Conservation (phyloP, 2,797 vertebrate genomes). For the Pangasius mekongensis region DNA sequence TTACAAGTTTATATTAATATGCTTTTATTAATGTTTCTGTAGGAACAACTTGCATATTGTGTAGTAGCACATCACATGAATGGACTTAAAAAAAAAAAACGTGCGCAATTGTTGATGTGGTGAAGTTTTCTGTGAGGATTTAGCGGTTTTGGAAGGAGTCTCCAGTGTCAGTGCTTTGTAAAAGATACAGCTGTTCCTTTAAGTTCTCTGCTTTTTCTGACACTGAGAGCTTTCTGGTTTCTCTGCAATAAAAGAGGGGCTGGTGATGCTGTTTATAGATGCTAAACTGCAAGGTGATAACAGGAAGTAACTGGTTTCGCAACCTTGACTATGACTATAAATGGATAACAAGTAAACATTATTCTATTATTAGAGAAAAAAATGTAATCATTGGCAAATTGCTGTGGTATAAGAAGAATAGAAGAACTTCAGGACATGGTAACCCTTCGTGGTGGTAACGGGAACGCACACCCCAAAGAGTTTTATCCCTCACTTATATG, state of each 20-base stretch:
- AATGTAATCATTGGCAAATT: not conserved
- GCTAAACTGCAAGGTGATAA: not conserved
- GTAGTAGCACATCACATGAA: not conserved
- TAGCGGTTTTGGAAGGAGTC: not conserved
- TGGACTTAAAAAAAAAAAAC: not conserved
- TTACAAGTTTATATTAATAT: not conserved
- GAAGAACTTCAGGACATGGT: not conserved
- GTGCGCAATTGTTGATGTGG: not conserved
- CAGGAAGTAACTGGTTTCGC: not conserved
- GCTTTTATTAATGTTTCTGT: not conserved
- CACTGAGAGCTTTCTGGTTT: not conserved
- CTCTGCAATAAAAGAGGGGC: not conserved
- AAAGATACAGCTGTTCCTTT: not conserved
- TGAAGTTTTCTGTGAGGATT: not conserved
- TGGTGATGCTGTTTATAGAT: not conserved
- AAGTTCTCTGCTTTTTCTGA: not conserved
- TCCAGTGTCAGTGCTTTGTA: not conserved
- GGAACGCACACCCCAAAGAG: not conserved
- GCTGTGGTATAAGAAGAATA: not conserved
- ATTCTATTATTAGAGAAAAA: not conserved
- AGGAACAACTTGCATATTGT: not conserved
- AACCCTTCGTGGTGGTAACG: no score
- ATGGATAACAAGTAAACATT: not conserved
- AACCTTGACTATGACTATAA: not conserved
- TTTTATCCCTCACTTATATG: not conserved